Base-by-base conservation (phyloP, 64 coral and sea anemone species). In the Porites lutea region DNA sequence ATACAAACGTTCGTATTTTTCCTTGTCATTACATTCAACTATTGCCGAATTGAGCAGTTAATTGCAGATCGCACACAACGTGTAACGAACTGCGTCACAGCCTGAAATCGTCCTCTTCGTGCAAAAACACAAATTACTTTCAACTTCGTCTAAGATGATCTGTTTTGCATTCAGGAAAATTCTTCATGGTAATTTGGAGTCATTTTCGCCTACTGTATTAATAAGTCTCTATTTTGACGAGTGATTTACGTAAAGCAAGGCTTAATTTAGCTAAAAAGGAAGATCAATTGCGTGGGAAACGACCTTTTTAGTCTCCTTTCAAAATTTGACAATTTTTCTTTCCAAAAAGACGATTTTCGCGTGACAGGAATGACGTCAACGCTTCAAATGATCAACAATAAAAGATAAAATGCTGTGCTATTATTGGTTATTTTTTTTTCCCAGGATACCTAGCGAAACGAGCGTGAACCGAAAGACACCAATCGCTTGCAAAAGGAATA, bases 361-460 rank as follows among this genome's bases (percentile, higher is more conserved):
- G 79, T 94, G 92, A 94, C 92, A 94, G 92, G 48, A 72, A 89
- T 89, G 92, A 94, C 92, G 92, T 94, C 92, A 94, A 93, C 18
- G 55, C 55, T 77, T 64, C 79, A 94, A 94, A 94, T 89, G 79
- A 84, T 94, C 92, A 94, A 94, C 92, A 94, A 94, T 89, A 77
- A 79, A 12, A 50, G 87, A 89, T 89, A 94, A 92, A 94, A 94
- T 94, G 47, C 87, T 83, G 68, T 61, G 11, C 21, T 83, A 57
- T 94, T 87, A 94, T 94, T 94, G 87, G 92, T 61, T 44, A 4
- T 75, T 18, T 20, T 81, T 81, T 48, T 18, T 62, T 77, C 87
- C 87, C 87, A 89, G 71, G 72, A 77, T 89, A 75, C 87, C 45
- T 51, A 19, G 87, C 72, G 71, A 43, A 18, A 4, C 55, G 52